phyloP scores from a whole-genome alignment of 2,888 invertebrate species.

The Acholoe squamosa region DNA sequence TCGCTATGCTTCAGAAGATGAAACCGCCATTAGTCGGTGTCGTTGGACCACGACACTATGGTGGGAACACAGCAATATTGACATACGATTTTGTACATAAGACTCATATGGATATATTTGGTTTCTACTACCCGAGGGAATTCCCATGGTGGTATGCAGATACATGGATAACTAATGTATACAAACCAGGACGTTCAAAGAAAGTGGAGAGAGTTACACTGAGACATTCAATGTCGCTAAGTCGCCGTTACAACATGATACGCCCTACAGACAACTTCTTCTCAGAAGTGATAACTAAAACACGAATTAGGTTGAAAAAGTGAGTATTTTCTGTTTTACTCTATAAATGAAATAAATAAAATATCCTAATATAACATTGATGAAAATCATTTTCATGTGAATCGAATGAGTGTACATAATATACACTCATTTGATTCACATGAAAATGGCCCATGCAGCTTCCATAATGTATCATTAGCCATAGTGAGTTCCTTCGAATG shows the following conservation, averaged over 20 bases:
- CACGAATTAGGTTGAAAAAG: no score
- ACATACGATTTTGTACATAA: slow-evolving; percentile 65
- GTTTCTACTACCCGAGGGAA: slow-evolving; percentile 57
- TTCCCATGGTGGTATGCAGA: slow-evolving; percentile 63
- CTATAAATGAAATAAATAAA: no score
- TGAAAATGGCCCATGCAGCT: no score
- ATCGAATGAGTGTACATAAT: no score
- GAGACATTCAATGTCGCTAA: not conserved
- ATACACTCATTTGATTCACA: no score
- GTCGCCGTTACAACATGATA: not conserved
- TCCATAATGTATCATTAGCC: no score
- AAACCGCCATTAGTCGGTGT: slow-evolving; percentile 61
- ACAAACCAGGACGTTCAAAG: not conserved
- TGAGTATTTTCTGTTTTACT: no score
- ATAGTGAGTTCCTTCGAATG: no score
- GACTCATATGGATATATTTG: slow-evolving; percentile 62
- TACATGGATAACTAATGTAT: slow-evolving; percentile 49
- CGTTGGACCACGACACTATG: slow-evolving; percentile 47
- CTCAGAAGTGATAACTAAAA: no score
- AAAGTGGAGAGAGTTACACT: not conserved
- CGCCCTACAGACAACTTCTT: no score
- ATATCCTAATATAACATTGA: no score
- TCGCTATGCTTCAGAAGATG: slow-evolving; percentile 37
- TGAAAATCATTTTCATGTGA: no score
- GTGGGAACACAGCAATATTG: slow-evolving; percentile 52